Conservation (phyloP, 2,113 vertebrate species). For the Genyomyrus donnyi region DNA sequence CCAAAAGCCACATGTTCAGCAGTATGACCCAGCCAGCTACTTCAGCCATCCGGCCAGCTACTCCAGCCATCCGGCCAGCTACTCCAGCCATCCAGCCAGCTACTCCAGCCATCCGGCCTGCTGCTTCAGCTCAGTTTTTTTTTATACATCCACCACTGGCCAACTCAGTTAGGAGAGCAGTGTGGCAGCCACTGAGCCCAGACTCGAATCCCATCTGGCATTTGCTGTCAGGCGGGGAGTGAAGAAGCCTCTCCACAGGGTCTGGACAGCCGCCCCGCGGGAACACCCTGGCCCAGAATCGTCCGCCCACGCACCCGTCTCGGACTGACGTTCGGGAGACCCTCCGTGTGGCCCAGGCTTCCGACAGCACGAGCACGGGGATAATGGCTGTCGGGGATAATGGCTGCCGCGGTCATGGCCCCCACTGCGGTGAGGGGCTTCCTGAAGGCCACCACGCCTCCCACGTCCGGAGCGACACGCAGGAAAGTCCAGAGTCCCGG, state of each 20-base stretch:
- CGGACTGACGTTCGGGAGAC: background rate
- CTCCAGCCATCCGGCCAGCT: background rate
- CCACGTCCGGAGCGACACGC: background rate
- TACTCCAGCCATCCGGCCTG: background rate
- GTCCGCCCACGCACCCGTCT: background rate
- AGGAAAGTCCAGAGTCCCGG: background rate
- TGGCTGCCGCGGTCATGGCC: slow-evolving; percentile 34
- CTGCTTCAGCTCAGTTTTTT: background rate
- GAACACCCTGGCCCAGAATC: background rate
- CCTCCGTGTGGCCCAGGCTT: background rate
- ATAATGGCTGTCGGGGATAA: slow-evolving; percentile 42
- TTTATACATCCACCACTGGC: background rate
- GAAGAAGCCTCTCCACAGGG: background rate
- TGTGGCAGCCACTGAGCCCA: background rate
- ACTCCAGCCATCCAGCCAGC: background rate
- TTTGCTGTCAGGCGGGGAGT: background rate
- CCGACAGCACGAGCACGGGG: slow-evolving; percentile 15
- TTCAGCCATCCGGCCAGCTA: background rate
- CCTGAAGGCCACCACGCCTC: slow-evolving; percentile 32
- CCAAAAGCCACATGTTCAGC: background rate
- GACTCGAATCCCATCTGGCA: background rate
- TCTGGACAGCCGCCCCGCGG: background rate
- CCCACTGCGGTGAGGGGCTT: slow-evolving; percentile 40
- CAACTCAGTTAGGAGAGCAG: background rate
- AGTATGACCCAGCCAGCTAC: background rate